Base-by-base conservation (phyloP, 2,888 invertebrate genomes). In the Bedellia somnulentella region DNA sequence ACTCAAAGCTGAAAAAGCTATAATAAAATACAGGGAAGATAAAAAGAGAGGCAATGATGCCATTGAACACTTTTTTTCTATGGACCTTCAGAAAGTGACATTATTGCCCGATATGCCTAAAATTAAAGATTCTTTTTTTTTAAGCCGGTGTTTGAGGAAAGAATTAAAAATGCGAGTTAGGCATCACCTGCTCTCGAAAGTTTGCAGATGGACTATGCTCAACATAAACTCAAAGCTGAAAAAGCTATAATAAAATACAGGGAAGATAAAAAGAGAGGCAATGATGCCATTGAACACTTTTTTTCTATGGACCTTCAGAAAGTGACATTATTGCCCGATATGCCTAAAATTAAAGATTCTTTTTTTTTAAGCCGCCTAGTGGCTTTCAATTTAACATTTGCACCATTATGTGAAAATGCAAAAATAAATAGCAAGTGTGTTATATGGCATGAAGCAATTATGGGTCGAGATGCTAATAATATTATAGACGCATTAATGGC, bases 331-430 rank as follows among this genome's bases (percentile, higher is more conserved):
- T 30, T 31, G 17, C 33, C 37, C 17, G 33, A 35, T 29, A 33
- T 37, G 36, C 18, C 34, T 27, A 31, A 30, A 31, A 29, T 32
- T 16, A 35, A 35, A 10, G 37, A 35, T 29, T 35, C 33, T 21
- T 35, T 35, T 37, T 37, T 37, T 34, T 34, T 35, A 11, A 36
- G 32, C 23, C 25, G 36, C 15, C 32, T 34, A 16, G 31, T 37
- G 16, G 33, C 34, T 24, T 38, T 38, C 24, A 38, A 38, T 33
- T 33, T 38, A 24, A 38, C 36, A 29, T 36, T 37, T 26, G 37
- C 35, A 27, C 37, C 37, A 18, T 4, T 35, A 22, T 15, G 18
- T 21, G 36, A 38, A 36, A 27, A 27, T 9, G 21, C 35, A 12
- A 32, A 32, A 11, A 16, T 34, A 18, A 35, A 35, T 15, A 32